Conservation (phyloP, 2,113 vertebrate species). For the Hymenochirus boettgeri region DNA sequence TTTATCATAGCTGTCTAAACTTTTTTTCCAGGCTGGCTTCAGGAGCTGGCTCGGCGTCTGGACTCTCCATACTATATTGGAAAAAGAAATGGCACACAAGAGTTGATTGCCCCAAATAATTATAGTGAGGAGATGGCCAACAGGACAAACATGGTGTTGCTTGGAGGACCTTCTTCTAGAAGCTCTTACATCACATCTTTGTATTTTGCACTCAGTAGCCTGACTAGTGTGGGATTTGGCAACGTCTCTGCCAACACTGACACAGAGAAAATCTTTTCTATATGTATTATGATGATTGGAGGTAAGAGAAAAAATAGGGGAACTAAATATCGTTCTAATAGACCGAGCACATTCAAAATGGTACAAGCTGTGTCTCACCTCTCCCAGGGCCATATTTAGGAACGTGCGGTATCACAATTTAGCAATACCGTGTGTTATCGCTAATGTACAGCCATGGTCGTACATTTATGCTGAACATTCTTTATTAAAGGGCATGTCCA, state of each 20-base stretch:
- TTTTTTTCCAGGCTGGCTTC: conserved; percentile 55
- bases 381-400: no score
- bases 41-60: conserved; percentile 58
- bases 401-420: no score
- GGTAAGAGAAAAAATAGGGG: conserved; percentile 54
- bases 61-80: conserved; percentile 60
- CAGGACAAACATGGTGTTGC: conserved; percentile 47
- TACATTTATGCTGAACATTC: no score
- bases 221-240: conserved; percentile 63
- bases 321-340: no score
- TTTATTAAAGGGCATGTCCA: no score
- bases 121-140: conserved; percentile 49
- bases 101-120: conserved; percentile 30
- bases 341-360: no score
- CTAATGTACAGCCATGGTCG: no score
- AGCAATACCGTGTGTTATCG: no score
- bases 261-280: conserved; percentile 64
- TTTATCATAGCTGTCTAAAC: neutral
- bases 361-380: no score
- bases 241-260: conserved; percentile 64
- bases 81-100: conserved; percentile 48
- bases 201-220: conserved; percentile 64
- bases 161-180: conserved; percentile 56
- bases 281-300: conserved; percentile 64
- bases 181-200: conserved; percentile 63